Conservation (phyloP, 2,797 vertebrate species). For the Hippopotamyrus pictus region DNA sequence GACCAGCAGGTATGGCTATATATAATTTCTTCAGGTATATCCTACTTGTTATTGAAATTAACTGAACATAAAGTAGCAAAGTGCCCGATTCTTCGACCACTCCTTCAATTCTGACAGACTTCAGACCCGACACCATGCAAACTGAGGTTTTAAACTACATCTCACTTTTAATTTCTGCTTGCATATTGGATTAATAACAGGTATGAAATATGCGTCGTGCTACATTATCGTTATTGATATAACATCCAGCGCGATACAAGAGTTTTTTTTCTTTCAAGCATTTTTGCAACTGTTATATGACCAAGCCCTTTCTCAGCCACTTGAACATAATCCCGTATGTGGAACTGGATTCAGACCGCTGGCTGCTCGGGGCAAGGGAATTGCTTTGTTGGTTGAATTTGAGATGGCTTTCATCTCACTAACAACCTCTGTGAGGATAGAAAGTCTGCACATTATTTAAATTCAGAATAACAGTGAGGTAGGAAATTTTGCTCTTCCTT, state of each 20-base stretch:
- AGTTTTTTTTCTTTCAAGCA: neutral
- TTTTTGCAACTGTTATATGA: neutral
- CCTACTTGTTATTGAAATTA: neutral
- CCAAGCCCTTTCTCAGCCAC: neutral
- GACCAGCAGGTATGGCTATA: neutral
- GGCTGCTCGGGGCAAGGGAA: neutral
- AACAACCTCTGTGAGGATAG: neutral
- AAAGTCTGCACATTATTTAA: constrained; percentile 2
- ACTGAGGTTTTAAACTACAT: neutral
- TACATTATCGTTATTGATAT: neutral
- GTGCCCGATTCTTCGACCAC: neutral
- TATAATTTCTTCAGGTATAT: neutral
- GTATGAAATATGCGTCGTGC: neutral
- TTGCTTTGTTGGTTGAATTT: neutral
- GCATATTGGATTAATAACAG: neutral
- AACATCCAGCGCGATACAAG: neutral
- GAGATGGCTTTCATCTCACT: neutral
- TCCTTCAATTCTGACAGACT: neutral
- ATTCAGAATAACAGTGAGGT: neutral
- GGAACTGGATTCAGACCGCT: neutral
- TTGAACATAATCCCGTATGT: neutral
- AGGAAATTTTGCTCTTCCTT: neutral
- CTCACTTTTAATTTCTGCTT: neutral
- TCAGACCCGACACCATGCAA: neutral
- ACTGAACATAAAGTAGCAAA: neutral